phyloP scores from a whole-genome alignment of 2,888 invertebrate species.

The Oscheius sp. region DNA sequence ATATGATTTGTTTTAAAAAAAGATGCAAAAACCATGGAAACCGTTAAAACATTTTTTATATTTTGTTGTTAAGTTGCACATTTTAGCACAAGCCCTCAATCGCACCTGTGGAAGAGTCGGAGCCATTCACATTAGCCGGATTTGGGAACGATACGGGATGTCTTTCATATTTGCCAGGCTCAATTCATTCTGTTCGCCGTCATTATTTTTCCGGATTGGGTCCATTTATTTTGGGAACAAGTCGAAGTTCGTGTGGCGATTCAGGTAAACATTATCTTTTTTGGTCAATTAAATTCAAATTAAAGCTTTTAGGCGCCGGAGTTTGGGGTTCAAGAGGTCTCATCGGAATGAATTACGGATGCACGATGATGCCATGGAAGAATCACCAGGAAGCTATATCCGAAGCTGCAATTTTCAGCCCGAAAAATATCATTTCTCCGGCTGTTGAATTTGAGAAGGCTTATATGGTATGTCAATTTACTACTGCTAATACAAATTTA shows the following conservation, averaged over 20 bases:
- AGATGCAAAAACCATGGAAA: too few relatives aligned
- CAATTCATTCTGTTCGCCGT: conserved; percentile 33
- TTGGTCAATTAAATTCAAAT: conserved; percentile 41
- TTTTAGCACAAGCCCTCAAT: conserved; percentile 39
- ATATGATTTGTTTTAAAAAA: too few relatives aligned
- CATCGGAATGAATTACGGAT: conserved; percentile 40
- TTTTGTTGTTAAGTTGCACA: conserved; percentile 44
- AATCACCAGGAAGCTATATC: conserved; percentile 39
- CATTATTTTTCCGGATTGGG: conserved; percentile 39
- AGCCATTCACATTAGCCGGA: conserved; percentile 39
- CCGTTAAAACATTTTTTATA: conserved; percentile 41
- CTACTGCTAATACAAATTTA: conserved; percentile 41
- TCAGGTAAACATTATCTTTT: conserved; percentile 47
- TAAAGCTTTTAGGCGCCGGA: conserved; percentile 45
- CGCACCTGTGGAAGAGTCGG: conserved; percentile 35
- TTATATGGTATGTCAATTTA: conserved; percentile 40
- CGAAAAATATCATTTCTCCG: conserved; percentile 41
- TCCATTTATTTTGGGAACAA: conserved; percentile 44
- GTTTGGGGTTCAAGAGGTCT: conserved; percentile 40
- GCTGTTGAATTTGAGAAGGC: conserved; percentile 33
- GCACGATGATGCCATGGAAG: conserved; percentile 39
- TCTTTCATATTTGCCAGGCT: conserved; percentile 37
- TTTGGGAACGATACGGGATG: conserved; percentile 34
- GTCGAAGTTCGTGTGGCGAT: conserved; percentile 39
- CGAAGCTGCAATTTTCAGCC: conserved; percentile 41